These are phyloP conservation scores for Ondatra zibethicus DNA, from an alignment of 2,113 vertebrate species.

Conservation along the genomic window DNA sequence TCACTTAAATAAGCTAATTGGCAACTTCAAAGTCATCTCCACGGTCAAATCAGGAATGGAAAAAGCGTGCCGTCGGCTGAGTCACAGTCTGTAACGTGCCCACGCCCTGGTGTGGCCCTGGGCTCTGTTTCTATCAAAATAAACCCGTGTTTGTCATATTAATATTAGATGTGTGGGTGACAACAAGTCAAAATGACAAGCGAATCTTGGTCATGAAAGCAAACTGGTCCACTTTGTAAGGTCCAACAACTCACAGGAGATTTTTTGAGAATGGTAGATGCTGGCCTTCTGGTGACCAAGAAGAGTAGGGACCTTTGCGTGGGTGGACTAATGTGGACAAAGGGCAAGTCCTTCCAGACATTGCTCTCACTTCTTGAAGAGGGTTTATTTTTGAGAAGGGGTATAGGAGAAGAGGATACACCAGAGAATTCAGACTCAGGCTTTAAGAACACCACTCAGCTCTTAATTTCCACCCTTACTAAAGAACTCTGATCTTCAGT, in stretches of 20 bases:
- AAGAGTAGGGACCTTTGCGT: background rate
- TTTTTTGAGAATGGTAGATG: background rate
- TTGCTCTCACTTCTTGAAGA: background rate
- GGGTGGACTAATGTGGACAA: background rate
- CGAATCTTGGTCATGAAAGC: background rate
- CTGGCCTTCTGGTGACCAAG: background rate
- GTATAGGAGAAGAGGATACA: background rate
- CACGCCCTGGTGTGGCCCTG: conserved; percentile 1
- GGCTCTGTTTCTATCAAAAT: conserved; percentile 57
- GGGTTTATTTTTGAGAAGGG: background rate
- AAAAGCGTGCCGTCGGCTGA: conserved; percentile 64
- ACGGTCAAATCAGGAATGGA: conserved; percentile 59
- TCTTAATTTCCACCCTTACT: background rate
- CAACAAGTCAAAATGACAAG: background rate
- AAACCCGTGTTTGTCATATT: conserved; percentile 35
- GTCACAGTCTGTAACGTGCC: conserved; percentile 64
- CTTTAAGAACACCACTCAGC: background rate
- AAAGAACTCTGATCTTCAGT: background rate
- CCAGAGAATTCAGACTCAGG: background rate
- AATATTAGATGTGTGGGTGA: background rate
- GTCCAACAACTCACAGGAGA: background rate
- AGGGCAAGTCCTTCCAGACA: background rate
- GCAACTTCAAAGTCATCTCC: conserved; percentile 43
- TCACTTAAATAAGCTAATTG: conserved; percentile 47
- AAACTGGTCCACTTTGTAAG: background rate